Evolutionary conservation across 1,140 invertebrate genomes (phyloP), one percentile per base, ranked within the genome.

Genomic region (Phocides pigmalion): DNA sequence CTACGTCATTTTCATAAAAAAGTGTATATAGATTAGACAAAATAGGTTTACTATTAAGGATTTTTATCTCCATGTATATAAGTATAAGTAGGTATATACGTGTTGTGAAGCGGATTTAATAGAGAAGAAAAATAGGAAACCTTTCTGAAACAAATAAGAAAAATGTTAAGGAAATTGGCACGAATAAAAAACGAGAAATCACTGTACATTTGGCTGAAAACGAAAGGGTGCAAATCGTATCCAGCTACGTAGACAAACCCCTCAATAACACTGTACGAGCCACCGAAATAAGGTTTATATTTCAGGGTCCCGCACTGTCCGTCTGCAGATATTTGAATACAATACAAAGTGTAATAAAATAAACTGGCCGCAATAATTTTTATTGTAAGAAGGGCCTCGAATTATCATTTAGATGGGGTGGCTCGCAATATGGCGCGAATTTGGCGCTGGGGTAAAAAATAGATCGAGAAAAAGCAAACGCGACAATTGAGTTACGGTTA

Each of bases 381-480:
- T 87, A 89, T 89, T 87, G 87, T 87, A 84, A 87, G 81, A 73
- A 81, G 79, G 77, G 71, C 75, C 78, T 76, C 77, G 84, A 82
- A 89, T 89, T 89, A 89, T 89, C 87, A 89, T 89, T 89, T 89
- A 89, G 85, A 89, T 89, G 79, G 87, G 84, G 80, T 71, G 76
- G 70, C 53, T 64, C 47, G 75, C 87, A 89, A 89, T 89, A 87
- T 85, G 84, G 84, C 83, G 82, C 66, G 78, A 84, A 84, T 87
- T 81, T 75, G 66, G 72, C 58, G 54, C 46, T 64, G 65, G 72
- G 67, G 71, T 72, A 77, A 82, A 80, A 85, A 87, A 85, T 79
- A 86, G 77, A 86, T 81, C 75, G 72, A 66, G 32, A 65, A 68
- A 71, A 22, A 70, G 68, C 54, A 67, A 68, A 76, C 70, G 70